Conservation (phyloP, 2,797 vertebrate genomes). For the Apodemus agrarius region DNA sequence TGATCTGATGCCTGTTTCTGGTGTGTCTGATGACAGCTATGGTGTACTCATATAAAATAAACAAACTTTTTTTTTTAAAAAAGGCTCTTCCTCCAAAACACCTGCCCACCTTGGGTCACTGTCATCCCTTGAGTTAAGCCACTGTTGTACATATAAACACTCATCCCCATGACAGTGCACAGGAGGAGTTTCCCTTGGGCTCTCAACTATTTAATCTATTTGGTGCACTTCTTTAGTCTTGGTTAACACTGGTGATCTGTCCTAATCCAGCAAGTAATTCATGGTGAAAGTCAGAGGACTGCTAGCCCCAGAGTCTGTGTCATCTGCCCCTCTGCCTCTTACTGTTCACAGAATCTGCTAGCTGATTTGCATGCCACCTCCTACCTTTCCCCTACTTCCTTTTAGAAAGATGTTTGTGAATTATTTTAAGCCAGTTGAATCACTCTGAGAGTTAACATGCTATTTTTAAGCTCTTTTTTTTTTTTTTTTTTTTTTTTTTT, state of each 20-base stretch:
- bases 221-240: not conserved
- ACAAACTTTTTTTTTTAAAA: not conserved
- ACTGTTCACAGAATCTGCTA: slow-evolving; percentile 63
- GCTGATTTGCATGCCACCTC: slow-evolving; percentile 63
- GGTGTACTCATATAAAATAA: too few relatives aligned
- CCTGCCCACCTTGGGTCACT: not conserved
- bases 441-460: slow-evolving; percentile 58
- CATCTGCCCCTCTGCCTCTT: slow-evolving; percentile 1
- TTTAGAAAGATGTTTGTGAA: slow-evolving; percentile 74
- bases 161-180: not conserved
- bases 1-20: too few relatives aligned
- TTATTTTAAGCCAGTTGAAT: slow-evolving; percentile 78
- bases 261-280: not conserved
- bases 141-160: not conserved
- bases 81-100: not conserved
- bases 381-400: slow-evolving; percentile 54
- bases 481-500: not conserved
- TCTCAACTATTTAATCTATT: not conserved
- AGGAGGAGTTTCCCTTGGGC: not conserved
- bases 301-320: not conserved
- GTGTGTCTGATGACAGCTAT: too few relatives aligned
- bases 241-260: not conserved
- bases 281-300: not conserved
- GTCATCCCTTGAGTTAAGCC: slow-evolving; percentile 12
- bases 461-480: slow-evolving; percentile 65